Evolutionary conservation across 2,797 vertebrate genomes (phyloP).

Genomic region (Avahi laniger): DNA sequence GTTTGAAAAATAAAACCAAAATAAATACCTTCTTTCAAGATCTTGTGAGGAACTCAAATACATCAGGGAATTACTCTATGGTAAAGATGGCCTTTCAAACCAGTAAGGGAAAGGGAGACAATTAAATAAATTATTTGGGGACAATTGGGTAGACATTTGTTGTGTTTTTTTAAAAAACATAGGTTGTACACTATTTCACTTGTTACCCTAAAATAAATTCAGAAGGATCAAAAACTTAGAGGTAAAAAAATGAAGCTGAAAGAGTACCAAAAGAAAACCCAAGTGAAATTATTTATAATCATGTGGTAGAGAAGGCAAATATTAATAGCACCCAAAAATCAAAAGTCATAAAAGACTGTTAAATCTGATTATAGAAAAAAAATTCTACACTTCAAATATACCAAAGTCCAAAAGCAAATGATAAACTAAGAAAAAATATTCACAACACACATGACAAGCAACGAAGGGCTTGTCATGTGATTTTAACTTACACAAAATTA

Average conservation of each 20-base stretch:
- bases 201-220: slow-evolving; percentile 5
- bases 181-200: neutral
- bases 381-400: slow-evolving; percentile 11
- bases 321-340: neutral
- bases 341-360: neutral
- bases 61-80: neutral
- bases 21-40: slow-evolving; percentile 6
- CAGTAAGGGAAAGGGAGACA: neutral
- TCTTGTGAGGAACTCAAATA: neutral
- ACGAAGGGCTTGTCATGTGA: neutral
- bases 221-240: slow-evolving; percentile 7
- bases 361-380: neutral
- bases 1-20: slow-evolving; percentile 31
- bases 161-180: neutral
- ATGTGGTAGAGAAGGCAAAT: neutral
- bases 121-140: neutral
- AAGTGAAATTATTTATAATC: slow-evolving; percentile 20
- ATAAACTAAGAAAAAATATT: neutral
- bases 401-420: neutral
- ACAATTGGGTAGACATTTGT: neutral
- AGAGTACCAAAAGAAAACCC: neutral
- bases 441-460: neutral
- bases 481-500: neutral
- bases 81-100: neutral
- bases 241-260: slow-evolving; percentile 15